These are phyloP conservation scores for Hydriomena furcata DNA, from an alignment of 2,888 invertebrate species.

Conservation along the genomic window DNA sequence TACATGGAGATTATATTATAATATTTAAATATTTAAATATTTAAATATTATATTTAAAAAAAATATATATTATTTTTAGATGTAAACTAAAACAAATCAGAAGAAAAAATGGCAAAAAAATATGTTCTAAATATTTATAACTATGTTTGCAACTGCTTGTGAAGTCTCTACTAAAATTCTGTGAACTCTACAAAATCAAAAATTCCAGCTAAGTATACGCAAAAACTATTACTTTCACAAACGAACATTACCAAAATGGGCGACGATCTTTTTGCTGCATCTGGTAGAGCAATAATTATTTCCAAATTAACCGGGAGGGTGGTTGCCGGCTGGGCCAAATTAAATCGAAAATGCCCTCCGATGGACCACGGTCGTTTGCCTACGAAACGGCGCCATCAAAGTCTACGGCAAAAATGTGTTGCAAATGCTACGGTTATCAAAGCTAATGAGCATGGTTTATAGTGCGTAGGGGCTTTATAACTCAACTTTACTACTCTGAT, in stretches of 20 bases:
- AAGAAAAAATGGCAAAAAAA: too few species aligned
- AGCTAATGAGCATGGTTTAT: conserved; percentile 31
- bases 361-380: conserved; percentile 69
- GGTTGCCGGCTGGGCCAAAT: conserved; percentile 74
- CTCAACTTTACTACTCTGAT: conserved; percentile 7
- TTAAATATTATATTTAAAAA: too few species aligned
- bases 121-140: too few species aligned
- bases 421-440: conserved; percentile 55
- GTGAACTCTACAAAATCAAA: too few species aligned
- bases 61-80: too few species aligned
- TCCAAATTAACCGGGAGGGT: conserved; percentile 70
- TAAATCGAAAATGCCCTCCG: conserved; percentile 69
- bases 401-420: conserved; percentile 74
- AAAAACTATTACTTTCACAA: conserved; percentile 3
- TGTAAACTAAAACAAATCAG: too few species aligned
- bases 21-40: too few species aligned
- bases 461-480: conserved; percentile 9
- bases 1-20: too few species aligned
- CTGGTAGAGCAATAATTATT: conserved; percentile 73
- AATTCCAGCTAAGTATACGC: background rate
- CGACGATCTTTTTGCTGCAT: conserved; percentile 41
- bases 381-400: conserved; percentile 72
- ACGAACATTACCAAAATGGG: conserved; percentile 31
- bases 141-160: too few species aligned
- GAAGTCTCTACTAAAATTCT: too few species aligned